Base-by-base conservation (phyloP, 2,888 invertebrate species). In the Allolobophora icterica region DNA sequence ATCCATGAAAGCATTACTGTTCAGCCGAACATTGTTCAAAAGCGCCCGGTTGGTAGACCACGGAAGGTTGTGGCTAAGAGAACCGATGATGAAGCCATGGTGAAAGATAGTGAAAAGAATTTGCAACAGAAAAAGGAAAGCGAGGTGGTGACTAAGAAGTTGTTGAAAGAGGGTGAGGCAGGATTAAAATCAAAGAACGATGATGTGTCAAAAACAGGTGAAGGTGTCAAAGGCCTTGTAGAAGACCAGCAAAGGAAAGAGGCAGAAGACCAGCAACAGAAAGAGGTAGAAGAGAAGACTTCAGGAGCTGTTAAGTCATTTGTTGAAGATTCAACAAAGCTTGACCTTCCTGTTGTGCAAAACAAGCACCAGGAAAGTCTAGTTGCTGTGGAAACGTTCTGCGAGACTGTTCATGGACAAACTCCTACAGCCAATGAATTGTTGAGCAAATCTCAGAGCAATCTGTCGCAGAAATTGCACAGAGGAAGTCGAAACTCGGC, bases 31-130 rank as follows among this genome's bases (percentile, higher is more conserved):
- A 71, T 71, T 71, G 71, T 71, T 71, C 71, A 71, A n/a, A 71
- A 71, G n/a, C 71, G 71, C 71, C 71, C 71, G 8, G n/a, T 71
- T n/a, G 71, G 71, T n/a, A 71, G 71, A 71, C 71, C 71, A 71
- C 71, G 71, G 71, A 71, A 71, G 71, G 13, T 71, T 71, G 71
- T 71, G 8, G 30, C 71, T n/a, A 71, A n/a, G n/a, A 71, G 30
- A 8, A n/a, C 30, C 30, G 71, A 71, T 8, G n/a, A n/a, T 0
- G 13, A 71, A 71, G n/a, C 71, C 71, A n/a, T 71, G 30, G 6
- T n/a, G 5, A 71, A 71, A 71, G 71, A n/a, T 71, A 71, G n/a
- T n/a, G 71, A 71, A n/a, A 71, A 71, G 15, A 71, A n/a, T 71
- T 71, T n/a, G 71, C 71, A 71, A 71, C 71, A 71, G 71, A 71